Base-by-base conservation (phyloP, 2,888 invertebrate species). In the Bombyx huttoni region DNA sequence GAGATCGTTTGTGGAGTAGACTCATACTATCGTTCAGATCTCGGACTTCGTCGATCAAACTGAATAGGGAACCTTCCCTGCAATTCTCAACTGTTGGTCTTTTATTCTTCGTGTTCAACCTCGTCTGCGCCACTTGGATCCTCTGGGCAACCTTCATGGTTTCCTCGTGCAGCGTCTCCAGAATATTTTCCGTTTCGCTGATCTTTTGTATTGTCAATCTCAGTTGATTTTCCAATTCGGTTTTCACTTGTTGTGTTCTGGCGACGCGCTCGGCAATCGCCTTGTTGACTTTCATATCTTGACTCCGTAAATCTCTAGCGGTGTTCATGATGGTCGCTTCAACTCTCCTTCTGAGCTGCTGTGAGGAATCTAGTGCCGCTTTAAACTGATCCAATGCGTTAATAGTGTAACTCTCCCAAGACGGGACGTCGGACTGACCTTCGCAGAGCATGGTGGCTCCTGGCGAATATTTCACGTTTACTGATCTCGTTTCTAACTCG, bases 321-420 rank as follows among this genome's bases (percentile, higher is more conserved):
- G 94, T 93, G 65, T 96, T 94, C 34, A 91, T 89, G 2, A 96
- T 79, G 33, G 94, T 91, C 0, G 93, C 91, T 63, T 94, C 93
- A 0, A 96, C 89, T 51, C 93, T 92, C 1, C 89, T 89, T 54
- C 96, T 81, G n/a, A 97, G 76, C 35, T 90, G 87, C 53, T 91
- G 91, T 0, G 96, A 96, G 52, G 91, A 90, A 64, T 93, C 92
- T 33, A 94, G 89, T 35, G 95, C 93, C 50, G 90, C 90, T 68
- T 96, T 94, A 51, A 93, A 93, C 62, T 93, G 91, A 5, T 92
- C 91, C 49, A 97, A 78, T 13, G 92, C 92, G 71, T 94, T 93
- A 14, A 92, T 90, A 0, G 95, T 94, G 64, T 93, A 93, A 64
- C 94, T 92, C 60, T 96, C 95, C 94, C 96, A 97, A 45, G 93